Evolutionary conservation across 2,888 invertebrate species (phyloP).

Genomic region (Rhyacophila evoluta): DNA sequence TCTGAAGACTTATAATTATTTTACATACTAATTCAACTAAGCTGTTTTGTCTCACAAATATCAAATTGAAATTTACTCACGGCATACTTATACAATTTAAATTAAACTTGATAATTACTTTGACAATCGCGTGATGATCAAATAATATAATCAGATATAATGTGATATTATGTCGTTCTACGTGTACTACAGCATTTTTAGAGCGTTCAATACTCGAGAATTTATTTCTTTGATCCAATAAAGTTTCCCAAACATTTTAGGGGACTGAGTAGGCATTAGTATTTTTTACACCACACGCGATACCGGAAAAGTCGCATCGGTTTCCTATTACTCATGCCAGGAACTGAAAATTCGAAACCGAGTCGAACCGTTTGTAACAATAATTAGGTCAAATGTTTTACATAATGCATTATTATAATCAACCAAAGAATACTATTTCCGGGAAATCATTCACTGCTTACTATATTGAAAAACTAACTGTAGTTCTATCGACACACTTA

Average conservation of each 20-base stretch:
- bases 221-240: neutral
- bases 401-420: too few relatives aligned
- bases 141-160: neutral
- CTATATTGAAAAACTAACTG: too few relatives aligned
- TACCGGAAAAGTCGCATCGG: neutral
- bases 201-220: neutral
- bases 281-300: slow-evolving; percentile 8
- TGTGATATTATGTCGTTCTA: neutral
- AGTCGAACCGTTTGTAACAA: neutral
- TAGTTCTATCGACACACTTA: too few relatives aligned
- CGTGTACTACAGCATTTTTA: neutral
- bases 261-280: neutral
- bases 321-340: neutral
- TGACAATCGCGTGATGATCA: slow-evolving; percentile 4
- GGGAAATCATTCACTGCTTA: too few relatives aligned
- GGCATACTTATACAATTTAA: neutral
- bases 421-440: too few relatives aligned
- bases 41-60: too few relatives aligned
- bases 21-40: too few relatives aligned
- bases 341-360: neutral
- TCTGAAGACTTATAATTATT: too few relatives aligned
- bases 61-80: too few relatives aligned
- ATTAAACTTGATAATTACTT: neutral
- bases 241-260: neutral
- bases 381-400: neutral